phyloP scores from a whole-genome alignment of 1,140 invertebrate species.

The Drosophila santomea region DNA sequence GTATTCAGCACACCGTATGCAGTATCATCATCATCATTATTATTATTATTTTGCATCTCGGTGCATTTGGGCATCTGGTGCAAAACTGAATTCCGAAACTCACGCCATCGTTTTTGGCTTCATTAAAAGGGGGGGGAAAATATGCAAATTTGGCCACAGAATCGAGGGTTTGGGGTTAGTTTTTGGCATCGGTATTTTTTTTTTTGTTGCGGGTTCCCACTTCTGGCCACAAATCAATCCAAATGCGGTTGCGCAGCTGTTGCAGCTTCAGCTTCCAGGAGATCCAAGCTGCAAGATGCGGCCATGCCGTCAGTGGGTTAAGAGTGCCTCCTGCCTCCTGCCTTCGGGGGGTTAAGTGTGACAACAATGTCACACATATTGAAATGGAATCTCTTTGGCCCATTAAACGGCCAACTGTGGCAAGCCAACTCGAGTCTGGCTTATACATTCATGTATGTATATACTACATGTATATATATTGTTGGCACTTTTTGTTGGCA shows the following conservation, averaged over 20 bases:
- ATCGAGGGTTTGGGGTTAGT: constrained; percentile 28
- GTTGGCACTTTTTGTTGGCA: neutral
- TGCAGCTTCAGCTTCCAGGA: constrained; percentile 41
- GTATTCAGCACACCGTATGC: neutral
- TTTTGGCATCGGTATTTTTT: constrained; percentile 12
- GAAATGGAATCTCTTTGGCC: constrained; percentile 83
- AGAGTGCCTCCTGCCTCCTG: neutral
- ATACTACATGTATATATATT: too few species aligned
- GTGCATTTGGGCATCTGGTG: constrained; percentile 26
- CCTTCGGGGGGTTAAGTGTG: neutral
- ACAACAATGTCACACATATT: constrained; percentile 71
- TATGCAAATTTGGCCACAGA: constrained; percentile 42
- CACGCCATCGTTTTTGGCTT: constrained; percentile 50
- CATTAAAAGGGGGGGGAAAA: constrained; percentile 57
- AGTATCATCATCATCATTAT: constrained; percentile 11
- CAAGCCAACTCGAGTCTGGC: constrained; percentile 28
- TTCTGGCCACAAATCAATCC: constrained; percentile 83
- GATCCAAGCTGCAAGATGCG: constrained; percentile 41
- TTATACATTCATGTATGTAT: neutral
- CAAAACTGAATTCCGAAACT: neutral
- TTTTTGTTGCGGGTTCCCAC: constrained; percentile 32
- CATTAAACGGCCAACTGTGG: constrained; percentile 74
- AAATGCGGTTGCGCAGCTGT: constrained; percentile 83
- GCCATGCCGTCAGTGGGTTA: constrained; percentile 6
- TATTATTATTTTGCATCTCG: constrained; percentile 10